Percentiles rank a stretch among this genome's conserved stretches.
Conservation (phyloP, 1,140 invertebrate species). For the Hycleus phaleratus region DNA sequence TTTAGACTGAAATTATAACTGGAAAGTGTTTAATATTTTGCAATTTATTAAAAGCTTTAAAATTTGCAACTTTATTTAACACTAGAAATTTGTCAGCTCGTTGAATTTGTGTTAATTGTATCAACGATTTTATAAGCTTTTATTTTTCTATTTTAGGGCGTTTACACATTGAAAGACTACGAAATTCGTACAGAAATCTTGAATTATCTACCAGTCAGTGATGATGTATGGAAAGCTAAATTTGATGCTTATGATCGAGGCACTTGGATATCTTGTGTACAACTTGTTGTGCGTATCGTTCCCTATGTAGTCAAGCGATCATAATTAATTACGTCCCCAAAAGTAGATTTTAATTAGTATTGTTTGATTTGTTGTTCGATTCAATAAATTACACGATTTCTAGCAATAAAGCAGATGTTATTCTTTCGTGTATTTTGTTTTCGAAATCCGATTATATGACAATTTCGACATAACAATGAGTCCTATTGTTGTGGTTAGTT, state of each 20-base stretch:
- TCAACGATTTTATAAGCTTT: neutral
- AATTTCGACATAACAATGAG: too few relatives aligned
- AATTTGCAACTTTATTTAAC: too few relatives aligned
- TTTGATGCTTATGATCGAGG: constrained; percentile 15
- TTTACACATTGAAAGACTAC: constrained; percentile 15
- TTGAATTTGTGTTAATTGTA: neutral
- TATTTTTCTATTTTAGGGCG: constrained; percentile 18
- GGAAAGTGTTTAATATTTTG: constrained; percentile 10
- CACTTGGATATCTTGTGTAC: constrained; percentile 18
- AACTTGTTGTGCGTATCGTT: constrained; percentile 21
- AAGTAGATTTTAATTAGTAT: too few relatives aligned
- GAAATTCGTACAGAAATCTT: constrained; percentile 20
- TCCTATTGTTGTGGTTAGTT: too few relatives aligned
- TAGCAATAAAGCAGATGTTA: too few relatives aligned
- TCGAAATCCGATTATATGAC: too few relatives aligned
- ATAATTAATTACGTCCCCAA: too few relatives aligned
- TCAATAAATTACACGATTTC: too few relatives aligned
- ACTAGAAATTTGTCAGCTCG: too few relatives aligned
- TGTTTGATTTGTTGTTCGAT: too few relatives aligned
- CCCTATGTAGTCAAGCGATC: constrained; percentile 6
- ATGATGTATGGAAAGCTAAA: constrained; percentile 25
- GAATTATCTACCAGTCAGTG: constrained; percentile 18
- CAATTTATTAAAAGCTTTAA: constrained; percentile 12
- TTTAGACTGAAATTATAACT: neutral
- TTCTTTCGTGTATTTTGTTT: too few relatives aligned